These are phyloP conservation scores for Amazonetta brasiliensis DNA, from an alignment of 2,797 vertebrate species.

Conservation along the genomic window DNA sequence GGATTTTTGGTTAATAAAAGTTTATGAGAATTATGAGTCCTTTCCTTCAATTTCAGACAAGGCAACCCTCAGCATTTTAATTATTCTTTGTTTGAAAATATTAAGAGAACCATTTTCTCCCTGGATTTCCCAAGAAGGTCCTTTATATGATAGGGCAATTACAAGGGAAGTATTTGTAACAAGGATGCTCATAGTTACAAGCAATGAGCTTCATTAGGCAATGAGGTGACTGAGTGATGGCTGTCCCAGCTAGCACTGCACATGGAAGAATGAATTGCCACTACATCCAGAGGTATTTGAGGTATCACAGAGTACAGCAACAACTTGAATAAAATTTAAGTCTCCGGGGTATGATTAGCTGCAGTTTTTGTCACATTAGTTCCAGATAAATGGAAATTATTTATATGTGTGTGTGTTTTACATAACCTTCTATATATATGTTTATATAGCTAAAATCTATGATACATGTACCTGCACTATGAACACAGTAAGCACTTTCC, in stretches of 20 bases:
- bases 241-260: background rate
- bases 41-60: background rate
- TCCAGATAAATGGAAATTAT: background rate
- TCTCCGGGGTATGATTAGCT: background rate
- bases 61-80: background rate
- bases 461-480: background rate
- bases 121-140: background rate
- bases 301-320: background rate
- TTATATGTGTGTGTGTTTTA: background rate
- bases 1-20: background rate
- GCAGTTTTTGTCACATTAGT: background rate
- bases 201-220: background rate
- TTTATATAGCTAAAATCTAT: background rate
- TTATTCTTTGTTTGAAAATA: background rate
- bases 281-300: background rate
- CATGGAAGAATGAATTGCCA: background rate
- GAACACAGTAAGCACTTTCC: background rate
- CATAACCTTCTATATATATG: background rate
- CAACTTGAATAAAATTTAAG: background rate
- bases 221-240: background rate
- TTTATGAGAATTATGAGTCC: background rate
- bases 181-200: background rate
- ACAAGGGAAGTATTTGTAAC: background rate
- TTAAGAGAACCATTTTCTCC: background rate
- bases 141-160: background rate